A percentile compares a stretch with the other conserved stretches of the same genome.
Conservation (phyloP, 2,113 vertebrate species). For the Myiozetetes cayanensis region DNA sequence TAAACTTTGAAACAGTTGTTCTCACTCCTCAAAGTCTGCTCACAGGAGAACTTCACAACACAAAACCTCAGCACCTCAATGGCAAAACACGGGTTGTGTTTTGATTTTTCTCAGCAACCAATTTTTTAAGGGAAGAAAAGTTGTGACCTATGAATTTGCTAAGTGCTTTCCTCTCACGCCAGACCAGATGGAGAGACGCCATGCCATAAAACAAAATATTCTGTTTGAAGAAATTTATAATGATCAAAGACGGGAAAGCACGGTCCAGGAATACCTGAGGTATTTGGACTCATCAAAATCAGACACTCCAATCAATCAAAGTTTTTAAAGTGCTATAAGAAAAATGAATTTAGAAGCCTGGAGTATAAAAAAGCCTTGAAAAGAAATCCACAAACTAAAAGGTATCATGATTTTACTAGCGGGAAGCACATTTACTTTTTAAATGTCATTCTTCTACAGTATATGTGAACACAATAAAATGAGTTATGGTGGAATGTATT, state of each 20-base stretch:
- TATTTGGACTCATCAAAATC: not conserved
- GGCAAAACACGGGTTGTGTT: rapidly evolving
- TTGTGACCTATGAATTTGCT: not conserved
- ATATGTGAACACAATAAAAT: not conserved
- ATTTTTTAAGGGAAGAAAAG: not conserved
- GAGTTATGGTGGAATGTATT: not conserved
- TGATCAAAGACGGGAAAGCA: not conserved
- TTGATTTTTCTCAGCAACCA: not conserved
- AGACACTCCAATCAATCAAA: not conserved
- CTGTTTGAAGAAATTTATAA: not conserved
- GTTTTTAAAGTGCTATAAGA: not conserved
- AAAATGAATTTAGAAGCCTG: not conserved
- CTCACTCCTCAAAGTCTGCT: not conserved
- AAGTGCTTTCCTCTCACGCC: not conserved
- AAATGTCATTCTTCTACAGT: not conserved
- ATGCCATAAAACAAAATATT: not conserved
- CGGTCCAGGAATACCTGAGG: not conserved
- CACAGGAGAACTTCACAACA: not conserved
- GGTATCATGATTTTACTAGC: not conserved
- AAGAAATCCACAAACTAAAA: not conserved
- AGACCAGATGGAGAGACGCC: not conserved
- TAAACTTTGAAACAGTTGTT: not conserved
- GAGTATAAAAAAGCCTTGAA: not conserved
- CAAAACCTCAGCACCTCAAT: not conserved
- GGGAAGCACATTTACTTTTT: not conserved